phyloP scores from a whole-genome alignment of 2,888 invertebrate genomes.

The Podotricha telesiphe region DNA sequence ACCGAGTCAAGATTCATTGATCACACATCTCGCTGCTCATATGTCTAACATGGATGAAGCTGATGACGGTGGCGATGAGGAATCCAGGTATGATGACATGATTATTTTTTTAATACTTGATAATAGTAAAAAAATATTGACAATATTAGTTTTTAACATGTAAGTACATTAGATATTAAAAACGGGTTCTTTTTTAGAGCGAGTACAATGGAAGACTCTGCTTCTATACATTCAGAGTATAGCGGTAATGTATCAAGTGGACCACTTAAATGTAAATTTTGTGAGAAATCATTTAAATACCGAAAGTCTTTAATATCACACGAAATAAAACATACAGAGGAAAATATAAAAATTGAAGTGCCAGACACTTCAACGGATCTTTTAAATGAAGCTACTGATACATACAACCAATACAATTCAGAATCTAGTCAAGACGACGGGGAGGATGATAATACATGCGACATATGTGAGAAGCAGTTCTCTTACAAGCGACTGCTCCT shows the following conservation, averaged over 20 bases:
- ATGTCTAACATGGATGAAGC: constrained; percentile 66
- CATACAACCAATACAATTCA: constrained; percentile 56
- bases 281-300: constrained; percentile 72
- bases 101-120: too few species aligned
- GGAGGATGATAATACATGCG: constrained; percentile 74
- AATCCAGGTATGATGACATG: constrained; percentile 58
- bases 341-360: constrained; percentile 55
- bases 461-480: constrained; percentile 78
- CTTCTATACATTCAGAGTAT: constrained; percentile 60
- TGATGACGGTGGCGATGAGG: constrained; percentile 56
- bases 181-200: constrained; percentile 53
- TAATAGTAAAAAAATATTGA: too few species aligned
- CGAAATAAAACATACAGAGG: constrained; percentile 54
- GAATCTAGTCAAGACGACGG: constrained; percentile 73
- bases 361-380: constrained; percentile 57
- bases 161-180: too few species aligned
- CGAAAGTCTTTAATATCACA: constrained; percentile 64
- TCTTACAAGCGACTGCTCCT: constrained; percentile 70
- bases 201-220: constrained; percentile 61
- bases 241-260: constrained; percentile 45
- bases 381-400: constrained; percentile 52
- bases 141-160: too few species aligned
- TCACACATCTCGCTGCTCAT: constrained; percentile 72
- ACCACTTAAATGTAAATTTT: constrained; percentile 60
- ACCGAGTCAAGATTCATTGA: constrained; percentile 64